phyloP scores from a whole-genome alignment of 2,797 vertebrate genomes.

The Schizopygopsis malacanthus region DNA sequence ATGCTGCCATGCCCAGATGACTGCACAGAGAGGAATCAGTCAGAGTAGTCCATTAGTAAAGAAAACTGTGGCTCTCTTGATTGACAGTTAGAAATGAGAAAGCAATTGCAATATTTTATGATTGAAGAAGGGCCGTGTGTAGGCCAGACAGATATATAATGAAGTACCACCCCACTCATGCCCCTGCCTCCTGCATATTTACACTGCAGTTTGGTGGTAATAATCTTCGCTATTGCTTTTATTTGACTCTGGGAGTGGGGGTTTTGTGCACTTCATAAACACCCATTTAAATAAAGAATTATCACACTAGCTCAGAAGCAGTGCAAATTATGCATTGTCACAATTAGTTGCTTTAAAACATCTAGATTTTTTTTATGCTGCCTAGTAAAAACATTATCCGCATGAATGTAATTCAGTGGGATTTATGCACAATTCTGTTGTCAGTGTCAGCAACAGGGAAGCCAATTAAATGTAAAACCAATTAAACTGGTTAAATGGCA shows the following conservation, averaged over 20 bases:
- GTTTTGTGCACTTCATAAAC: conserved; percentile 33
- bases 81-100: conserved; percentile 44
- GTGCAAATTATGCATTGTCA: conserved; percentile 21
- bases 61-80: conserved; percentile 31
- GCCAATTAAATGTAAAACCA: conserved; percentile 20
- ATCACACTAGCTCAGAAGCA: background rate
- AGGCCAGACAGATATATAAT: conserved; percentile 47
- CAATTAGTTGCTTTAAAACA: conserved; percentile 1
- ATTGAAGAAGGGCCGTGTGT: conserved; percentile 11
- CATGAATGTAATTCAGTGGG: background rate
- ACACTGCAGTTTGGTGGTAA: conserved; percentile 1
- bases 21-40: conserved; percentile 64
- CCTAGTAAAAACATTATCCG: background rate
- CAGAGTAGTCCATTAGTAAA: conserved; percentile 64
- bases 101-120: conserved; percentile 47
- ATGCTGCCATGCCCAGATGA: conserved; percentile 63
- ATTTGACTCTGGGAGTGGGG: conserved; percentile 20
- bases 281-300: conserved; percentile 30
- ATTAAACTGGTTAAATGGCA: conserved; percentile 8
- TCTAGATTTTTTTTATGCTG: background rate
- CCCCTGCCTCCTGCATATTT: conserved; percentile 33
- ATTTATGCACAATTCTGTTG: conserved; percentile 4
- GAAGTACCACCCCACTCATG: conserved; percentile 14
- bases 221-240: conserved; percentile 32
- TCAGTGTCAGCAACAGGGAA: background rate